Percentiles rank a stretch among this genome's conserved stretches.
These are phyloP conservation scores for Leptobrachium ailaonicum DNA, from an alignment of 2,113 vertebrate species.

Conservation along the genomic window DNA sequence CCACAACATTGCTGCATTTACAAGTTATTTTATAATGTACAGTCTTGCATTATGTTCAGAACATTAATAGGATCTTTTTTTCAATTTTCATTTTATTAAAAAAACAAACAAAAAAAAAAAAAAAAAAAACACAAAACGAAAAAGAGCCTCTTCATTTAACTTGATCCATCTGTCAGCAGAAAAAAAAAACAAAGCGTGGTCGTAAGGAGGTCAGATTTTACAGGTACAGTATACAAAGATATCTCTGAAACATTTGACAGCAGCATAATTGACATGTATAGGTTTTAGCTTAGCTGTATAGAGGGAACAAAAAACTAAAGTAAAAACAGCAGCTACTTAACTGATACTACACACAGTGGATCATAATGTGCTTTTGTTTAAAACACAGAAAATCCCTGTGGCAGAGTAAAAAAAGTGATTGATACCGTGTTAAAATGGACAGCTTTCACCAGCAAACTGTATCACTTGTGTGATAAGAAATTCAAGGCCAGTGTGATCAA, in stretches of 20 bases:
- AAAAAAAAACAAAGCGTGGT: conserved; percentile 13
- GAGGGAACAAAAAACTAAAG: background rate
- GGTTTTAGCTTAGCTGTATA: conserved; percentile 12
- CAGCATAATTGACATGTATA: conserved; percentile 31
- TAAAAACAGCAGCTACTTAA: conserved; percentile 21
- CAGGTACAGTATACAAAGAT: conserved; percentile 48
- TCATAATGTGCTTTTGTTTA: conserved; percentile 2
- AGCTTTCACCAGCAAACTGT: background rate
- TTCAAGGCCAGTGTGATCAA: background rate
- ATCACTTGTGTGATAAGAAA: no score
- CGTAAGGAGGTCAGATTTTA: conserved; percentile 15
- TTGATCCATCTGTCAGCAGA: conserved; percentile 17
- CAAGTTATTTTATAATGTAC: conserved; percentile 27
- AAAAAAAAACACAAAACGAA: conserved; percentile 7
- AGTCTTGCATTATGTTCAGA: background rate
- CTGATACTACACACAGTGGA: conserved; percentile 25
- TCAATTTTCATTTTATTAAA: conserved; percentile 19
- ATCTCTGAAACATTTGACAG: conserved; percentile 30
- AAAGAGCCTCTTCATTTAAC: conserved; percentile 1
- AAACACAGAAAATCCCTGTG: background rate
- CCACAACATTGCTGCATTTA: conserved; percentile 41
- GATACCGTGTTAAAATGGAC: background rate
- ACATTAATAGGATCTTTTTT: conserved; percentile 11
- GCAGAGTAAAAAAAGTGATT: background rate
- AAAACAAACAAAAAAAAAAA: conserved; percentile 11